A percentile compares a stretch with the other conserved stretches of the same genome.
These are phyloP conservation scores for Hydractinia symbiolongicarpus DNA, from an alignment of 30 jellyfish, hydroid and myxozoan species.

Conservation along the genomic window DNA sequence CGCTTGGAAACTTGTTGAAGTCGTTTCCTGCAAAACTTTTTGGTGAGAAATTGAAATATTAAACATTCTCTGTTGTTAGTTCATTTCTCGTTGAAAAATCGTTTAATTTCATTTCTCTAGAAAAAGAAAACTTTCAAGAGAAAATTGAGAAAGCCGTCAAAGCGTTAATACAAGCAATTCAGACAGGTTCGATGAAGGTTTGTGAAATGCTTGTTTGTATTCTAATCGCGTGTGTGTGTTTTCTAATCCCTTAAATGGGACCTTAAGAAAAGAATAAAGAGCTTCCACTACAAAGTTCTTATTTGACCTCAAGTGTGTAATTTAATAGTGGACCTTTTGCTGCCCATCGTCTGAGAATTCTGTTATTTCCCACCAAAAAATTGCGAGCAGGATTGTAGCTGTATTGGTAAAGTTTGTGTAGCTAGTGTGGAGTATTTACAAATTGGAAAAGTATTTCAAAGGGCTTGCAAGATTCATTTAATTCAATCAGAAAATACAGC, in stretches of 20 bases:
- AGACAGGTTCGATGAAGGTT: constrained; percentile 92
- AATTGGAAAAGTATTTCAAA: too few species aligned
- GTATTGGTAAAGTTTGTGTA: too few species aligned
- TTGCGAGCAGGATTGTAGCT: too few species aligned
- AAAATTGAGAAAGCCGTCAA: constrained; percentile 40
- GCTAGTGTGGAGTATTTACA: too few species aligned
- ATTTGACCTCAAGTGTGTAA: not conserved
- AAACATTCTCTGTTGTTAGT: not conserved
- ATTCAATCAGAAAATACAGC: too few species aligned
- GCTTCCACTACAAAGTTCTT: not conserved
- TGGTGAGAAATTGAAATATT: constrained; percentile 32
- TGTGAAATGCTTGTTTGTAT: not conserved
- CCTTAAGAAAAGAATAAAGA: not conserved
- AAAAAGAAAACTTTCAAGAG: constrained; percentile 23
- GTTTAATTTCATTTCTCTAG: constrained; percentile 14
- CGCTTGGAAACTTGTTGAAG: constrained; percentile 77
- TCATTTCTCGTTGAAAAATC: not conserved
- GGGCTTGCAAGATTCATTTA: too few species aligned
- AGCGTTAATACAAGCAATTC: constrained; percentile 47
- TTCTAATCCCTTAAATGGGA: not conserved
- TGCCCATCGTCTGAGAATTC: too few species aligned
- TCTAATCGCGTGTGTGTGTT: not conserved
- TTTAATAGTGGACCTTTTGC: not conserved
- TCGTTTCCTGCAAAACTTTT: constrained; percentile 40
- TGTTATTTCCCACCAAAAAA: too few species aligned